Evolutionary conservation across 2,113 vertebrate species (phyloP), one percentile per base, ranked within the genome.

Genomic region (Oplegnathus fasciatus): DNA sequence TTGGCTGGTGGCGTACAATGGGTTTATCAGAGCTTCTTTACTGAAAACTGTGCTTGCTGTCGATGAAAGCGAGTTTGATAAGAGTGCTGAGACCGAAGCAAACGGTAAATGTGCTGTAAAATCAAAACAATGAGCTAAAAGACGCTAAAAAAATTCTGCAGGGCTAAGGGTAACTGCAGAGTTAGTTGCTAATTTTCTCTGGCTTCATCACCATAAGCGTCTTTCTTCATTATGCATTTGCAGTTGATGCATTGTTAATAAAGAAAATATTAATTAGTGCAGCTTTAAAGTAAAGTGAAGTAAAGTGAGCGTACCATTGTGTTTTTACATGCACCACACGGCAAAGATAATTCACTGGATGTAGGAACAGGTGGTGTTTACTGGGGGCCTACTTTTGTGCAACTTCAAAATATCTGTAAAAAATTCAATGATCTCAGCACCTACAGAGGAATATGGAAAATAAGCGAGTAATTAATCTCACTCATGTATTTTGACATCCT

Each of bases 391-490:
- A 30, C 22, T 67, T 71, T 46, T 71, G 18, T 37, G 18, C 32
- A 55, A 46, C 24, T 34, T 24, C 6, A 0, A 79, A n/a, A 14
- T 42, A 50, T 28, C 4, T 42, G 32, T 18, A 74, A 54, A 9
- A 61, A 50, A 57, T 24, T 10, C 26, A 55, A 11, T 20, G 30
- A 71, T 75, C 6, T 10, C 34, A 69, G 76, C n/a, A 82, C 2
- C 18, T 24, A 32, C 28, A 74, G 44, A 61, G 0, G 42, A 70
- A 58, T 4, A 30, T 2, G 0, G 9, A 58, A 74, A 75, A 66
- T 18, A 34, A 79, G 6, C 8, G 34, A 34, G 74, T 60, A 72
- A 93, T 88, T 78, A 72, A 90, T 90, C 70, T 85, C 80, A 70
- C 64, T 42, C 34, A 15, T 32, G 7, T 58, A 60, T 73, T 77